phyloP scores from a whole-genome alignment of 2,888 invertebrate genomes.

The Eurytoma adleriae region DNA sequence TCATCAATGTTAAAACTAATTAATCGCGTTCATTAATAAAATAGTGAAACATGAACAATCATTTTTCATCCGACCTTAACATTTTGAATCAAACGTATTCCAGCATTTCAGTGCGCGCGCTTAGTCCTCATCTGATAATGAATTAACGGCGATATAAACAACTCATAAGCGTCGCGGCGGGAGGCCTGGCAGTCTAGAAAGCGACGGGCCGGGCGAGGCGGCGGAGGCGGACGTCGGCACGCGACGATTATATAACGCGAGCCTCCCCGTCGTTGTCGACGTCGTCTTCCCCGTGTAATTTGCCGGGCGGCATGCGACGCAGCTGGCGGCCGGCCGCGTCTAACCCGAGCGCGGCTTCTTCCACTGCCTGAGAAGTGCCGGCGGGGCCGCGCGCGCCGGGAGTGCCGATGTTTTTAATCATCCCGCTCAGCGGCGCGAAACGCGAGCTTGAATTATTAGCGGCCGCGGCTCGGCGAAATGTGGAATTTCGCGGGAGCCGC shows the following conservation, averaged over 20 bases:
- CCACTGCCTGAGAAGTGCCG: not conserved
- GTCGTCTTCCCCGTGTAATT: constrained; percentile 25
- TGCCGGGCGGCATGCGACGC: constrained; percentile 26
- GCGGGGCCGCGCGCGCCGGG: not conserved
- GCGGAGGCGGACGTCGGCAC: not conserved
- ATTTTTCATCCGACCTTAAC: too few species aligned
- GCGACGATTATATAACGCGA: constrained; percentile 25
- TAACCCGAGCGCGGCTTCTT: constrained; percentile 19
- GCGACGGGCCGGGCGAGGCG: not conserved
- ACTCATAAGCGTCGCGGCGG: constrained; percentile 36
- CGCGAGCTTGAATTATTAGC: constrained; percentile 42
- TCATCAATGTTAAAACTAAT: too few species aligned
- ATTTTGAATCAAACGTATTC: too few species aligned
- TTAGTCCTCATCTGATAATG: constrained; percentile 33
- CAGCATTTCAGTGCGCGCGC: too few species aligned
- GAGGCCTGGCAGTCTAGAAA: not conserved
- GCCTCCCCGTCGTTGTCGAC: not conserved
- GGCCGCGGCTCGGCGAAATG: constrained; percentile 1
- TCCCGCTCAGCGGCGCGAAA: not conserved
- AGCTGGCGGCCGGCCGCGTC: not conserved
- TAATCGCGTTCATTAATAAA: too few species aligned
- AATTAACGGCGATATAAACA: constrained; percentile 49
- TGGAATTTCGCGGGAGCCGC: constrained; percentile 25
- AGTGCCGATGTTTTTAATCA: constrained; percentile 47
- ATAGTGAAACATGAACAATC: too few species aligned